Evolutionary conservation across 2,113 vertebrate species (phyloP), one percentile per base, ranked within the genome.

Genomic region (Prietella phreatophila): DNA sequence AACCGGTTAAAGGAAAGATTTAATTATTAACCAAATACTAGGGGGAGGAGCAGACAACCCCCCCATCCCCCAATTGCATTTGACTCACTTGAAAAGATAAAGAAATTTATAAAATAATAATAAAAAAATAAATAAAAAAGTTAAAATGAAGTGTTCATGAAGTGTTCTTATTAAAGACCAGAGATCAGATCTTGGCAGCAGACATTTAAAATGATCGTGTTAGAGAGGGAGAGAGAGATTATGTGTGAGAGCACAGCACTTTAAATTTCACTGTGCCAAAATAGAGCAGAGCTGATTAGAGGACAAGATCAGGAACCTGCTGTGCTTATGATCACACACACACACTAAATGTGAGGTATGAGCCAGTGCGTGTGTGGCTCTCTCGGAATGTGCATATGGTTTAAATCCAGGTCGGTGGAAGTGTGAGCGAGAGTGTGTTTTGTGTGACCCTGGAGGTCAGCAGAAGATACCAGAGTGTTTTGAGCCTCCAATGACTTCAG

Each of bases 261-360:
- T 82, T 19, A 58, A 33, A 27, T 83, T 47, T 27, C 2, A 19
- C 47, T 27, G 27, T 36, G 33, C 53, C 42, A 76, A 85, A 87
- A 76, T 36, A 58, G 33, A 76, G 67, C 83, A n/a, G 76, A 61
- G 13, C 85, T 5, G 39, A 87, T 85, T 87, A 87, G 36, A 78
- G 69, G 58, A 65, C 14, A 17, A 83, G 60, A 65, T 17, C 50
- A 73, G 14, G 20, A 42, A 22, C 71, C 71, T 75, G 71, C 71
- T 75, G 36, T 73, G 36, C 30, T 36, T 19, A 71, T 69, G 67
- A 69, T 15, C 65, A 0, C 67, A 36, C 67, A 19, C 30, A 71
- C 67, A 69, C 65, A 36, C n/a, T 22, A 27, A 65, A 60, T 82
- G 53, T 60, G 11, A 19, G 36, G 39, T 61, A 73, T 50, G 60